Percentiles rank a stretch among this genome's conserved stretches.
These are phyloP conservation scores for Mimumesa dahlbomi DNA, from an alignment of 2,888 invertebrate genomes.

Conservation along the genomic window DNA sequence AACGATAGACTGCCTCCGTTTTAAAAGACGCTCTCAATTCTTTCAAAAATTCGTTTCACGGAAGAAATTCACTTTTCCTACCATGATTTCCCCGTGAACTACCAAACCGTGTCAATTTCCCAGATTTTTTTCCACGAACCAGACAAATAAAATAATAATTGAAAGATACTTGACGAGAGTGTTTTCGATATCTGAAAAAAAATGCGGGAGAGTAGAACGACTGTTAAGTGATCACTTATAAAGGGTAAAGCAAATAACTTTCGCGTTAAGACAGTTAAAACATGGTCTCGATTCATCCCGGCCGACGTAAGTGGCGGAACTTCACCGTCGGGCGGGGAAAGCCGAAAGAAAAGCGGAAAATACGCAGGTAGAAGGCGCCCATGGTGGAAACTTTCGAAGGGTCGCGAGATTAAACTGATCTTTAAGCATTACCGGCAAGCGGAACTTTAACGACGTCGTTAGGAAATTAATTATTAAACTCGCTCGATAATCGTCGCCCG, in stretches of 20 bases:
- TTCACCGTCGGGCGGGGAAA: slow-evolving; percentile 1
- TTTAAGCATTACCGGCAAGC: slow-evolving; percentile 35
- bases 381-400: slow-evolving; percentile 24
- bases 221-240: background rate
- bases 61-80: no score
- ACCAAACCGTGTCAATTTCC: no score
- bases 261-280: slow-evolving; percentile 4
- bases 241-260: background rate
- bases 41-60: no score
- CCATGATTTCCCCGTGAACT: no score
- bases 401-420: slow-evolving; percentile 52
- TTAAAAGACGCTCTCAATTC: no score
- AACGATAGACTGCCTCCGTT: no score
- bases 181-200: no score
- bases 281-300: background rate
- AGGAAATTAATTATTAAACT: slow-evolving; percentile 63
- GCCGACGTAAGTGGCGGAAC: background rate
- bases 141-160: no score
- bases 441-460: slow-evolving; percentile 55
- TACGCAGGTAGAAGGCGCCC: slow-evolving; percentile 1
- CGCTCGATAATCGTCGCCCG: slow-evolving; percentile 56
- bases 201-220: background rate
- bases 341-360: slow-evolving; percentile 13
- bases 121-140: no score
- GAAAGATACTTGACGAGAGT: no score